These are phyloP conservation scores for Seriola quinqueradiata DNA, from an alignment of 2,113 vertebrate species.

Conservation along the genomic window DNA sequence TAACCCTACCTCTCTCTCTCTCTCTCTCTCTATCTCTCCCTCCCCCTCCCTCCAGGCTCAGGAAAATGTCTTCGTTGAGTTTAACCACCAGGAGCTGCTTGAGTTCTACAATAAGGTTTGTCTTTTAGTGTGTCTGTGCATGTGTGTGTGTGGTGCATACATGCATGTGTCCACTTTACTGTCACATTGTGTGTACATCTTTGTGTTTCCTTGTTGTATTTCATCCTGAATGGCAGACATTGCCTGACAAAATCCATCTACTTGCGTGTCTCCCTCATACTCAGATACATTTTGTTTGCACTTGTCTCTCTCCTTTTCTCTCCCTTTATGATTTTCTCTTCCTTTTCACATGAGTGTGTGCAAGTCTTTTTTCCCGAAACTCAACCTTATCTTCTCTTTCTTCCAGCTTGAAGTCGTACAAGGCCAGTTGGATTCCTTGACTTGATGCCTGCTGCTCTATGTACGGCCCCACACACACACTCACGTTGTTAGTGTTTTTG, in stretches of 20 bases:
- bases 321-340: neutral
- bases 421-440: slow-evolving; percentile 97
- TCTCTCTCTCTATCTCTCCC: slow-evolving; percentile 43
- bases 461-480: slow-evolving; percentile 32
- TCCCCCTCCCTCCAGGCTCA: slow-evolving; percentile 81
- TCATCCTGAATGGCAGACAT: slow-evolving; percentile 32
- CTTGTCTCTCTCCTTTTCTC: neutral
- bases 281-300: slow-evolving; percentile 5
- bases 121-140: slow-evolving; percentile 18
- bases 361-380: neutral
- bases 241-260: slow-evolving; percentile 29
- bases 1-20: slow-evolving; percentile 20
- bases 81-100: slow-evolving; percentile 93
- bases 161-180: neutral
- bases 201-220: slow-evolving; percentile 5
- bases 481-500: slow-evolving; percentile 41
- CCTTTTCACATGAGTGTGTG: slow-evolving; percentile 3
- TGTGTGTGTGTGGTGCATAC: neutral
- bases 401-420: slow-evolving; percentile 95
- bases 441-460: slow-evolving; percentile 86
- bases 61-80: slow-evolving; percentile 93
- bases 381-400: slow-evolving; percentile 65
- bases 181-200: neutral
- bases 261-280: slow-evolving; percentile 6
- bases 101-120: slow-evolving; percentile 97